Evolutionary conservation across 2,888 invertebrate species (phyloP), one percentile per base, ranked within the genome.

Genomic region (Drosophila diplacantha): DNA sequence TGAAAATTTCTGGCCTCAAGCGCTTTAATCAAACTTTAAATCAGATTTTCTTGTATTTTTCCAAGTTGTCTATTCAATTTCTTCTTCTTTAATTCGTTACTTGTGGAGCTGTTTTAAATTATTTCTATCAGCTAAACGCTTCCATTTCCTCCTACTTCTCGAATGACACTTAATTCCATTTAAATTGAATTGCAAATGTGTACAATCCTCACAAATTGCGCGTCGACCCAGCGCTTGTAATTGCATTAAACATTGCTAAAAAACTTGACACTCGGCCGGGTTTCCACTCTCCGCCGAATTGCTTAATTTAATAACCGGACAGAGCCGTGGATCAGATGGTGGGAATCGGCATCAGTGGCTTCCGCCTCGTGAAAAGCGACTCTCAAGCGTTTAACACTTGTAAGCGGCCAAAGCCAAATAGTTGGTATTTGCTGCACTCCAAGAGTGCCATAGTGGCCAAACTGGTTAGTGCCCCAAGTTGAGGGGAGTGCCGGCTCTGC

Each of bases 321-420:
- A 26, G 52, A 22, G 54, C 52, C 44, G 47, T 38, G 49, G 69
- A 74, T 61, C 55, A 62, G 55, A 52, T 64, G 52, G 49, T 61
- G 68, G 49, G 57, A 67, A 66, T 34, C 50, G 35, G 39, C 22
- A 3, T 3, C 39, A 5, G 18, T 46, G 35, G 66, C 73, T 78
- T 78, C 78, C 78, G 80, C 66, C 75, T 80, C 56, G 65, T 68
- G 46, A 74, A 73, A 75, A 67, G 54, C 66, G 39, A 64, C 62
- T 67, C 54, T 43, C 56, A 63, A 71, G 54, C 69, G 62, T 66
- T 74, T 69, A 67, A 59, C 72, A 69, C 64, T 53, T 65, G 65
- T 68, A 73, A 75, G 70, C 46, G 56, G 58, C 56, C 56, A 64
- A 47, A 37, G 18, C 34, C 41, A 56, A 61, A 56, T 46, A 31